Evolutionary conservation across 2,113 vertebrate species (phyloP), one percentile per base, ranked within the genome.

Genomic region (Elephas maximus): DNA sequence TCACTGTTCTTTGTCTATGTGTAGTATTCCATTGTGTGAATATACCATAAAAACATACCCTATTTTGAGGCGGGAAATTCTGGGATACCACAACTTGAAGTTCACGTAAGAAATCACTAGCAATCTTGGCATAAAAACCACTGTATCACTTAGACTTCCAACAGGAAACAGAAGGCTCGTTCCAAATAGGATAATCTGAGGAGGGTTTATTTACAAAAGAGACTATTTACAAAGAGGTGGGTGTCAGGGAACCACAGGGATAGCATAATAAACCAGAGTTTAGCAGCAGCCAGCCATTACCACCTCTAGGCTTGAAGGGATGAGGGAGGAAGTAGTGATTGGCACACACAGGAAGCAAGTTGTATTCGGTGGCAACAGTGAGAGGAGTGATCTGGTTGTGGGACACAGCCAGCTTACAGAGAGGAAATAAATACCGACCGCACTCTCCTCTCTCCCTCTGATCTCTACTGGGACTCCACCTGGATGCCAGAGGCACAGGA

Each of bases 181-280:
- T 48, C 4, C 48, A 48, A 48, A 48, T 53, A 88, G 76, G 95
- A 74, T 86, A 53, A 86, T 86, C 53, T 41, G 45, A 93, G 74
- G 41, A 78, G 41, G 83, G 30, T 78, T 91, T 88, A 82, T 94
- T 88, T 96, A 77, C 60, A 23, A 63, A 63, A 63, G 62, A 63
- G 62, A 63, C 62, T 63, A 20, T 63, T 63, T 63, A 63, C 62
- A 67, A 88, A 62, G 69, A 88, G 11, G 8, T 88, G 74, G 74
- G 67, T 77, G 51, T 91, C 26, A 21, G 88, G 82, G 41, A 91
- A 62, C 69, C 88, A 82, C 91, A 94, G 33, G 30, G 92, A 60
- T 18, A 65, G 60, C 3, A 60, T 41, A 83, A 69, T 30, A 51
- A 77, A 48, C 48, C 69, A 71, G 83, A 82, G 82, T 21, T 82